A percentile compares a stretch with the other conserved stretches of the same genome.
Evolutionary conservation across 2,113 vertebrate genomes (phyloP).

Genomic region (Etia nguti): DNA sequence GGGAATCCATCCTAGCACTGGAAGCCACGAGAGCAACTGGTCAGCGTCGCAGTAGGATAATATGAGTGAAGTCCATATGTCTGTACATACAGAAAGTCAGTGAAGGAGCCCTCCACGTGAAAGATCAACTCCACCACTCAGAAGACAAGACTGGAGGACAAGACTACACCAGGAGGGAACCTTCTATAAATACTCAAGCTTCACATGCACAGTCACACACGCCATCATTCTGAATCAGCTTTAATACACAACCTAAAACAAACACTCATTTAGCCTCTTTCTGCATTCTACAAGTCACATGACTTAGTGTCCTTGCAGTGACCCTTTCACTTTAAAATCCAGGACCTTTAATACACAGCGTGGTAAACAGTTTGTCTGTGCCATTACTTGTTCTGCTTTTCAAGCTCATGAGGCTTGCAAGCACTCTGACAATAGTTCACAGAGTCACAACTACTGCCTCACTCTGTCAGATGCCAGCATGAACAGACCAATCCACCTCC

Average conservation of each 20-base stretch:
- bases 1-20: background rate
- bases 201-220: background rate
- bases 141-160: background rate
- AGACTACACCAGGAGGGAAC: background rate
- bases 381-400: background rate
- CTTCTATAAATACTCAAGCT: background rate
- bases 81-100: background rate
- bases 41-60: background rate
- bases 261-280: background rate
- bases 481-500: background rate
- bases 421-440: background rate
- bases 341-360: rapidly evolving
- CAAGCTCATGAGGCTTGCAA: background rate
- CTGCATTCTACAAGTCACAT: background rate
- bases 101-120: background rate
- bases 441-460: background rate
- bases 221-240: background rate
- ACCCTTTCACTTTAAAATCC: background rate
- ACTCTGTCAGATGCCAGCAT: background rate
- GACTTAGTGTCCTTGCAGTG: background rate
- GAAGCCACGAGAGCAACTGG: background rate
- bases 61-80: background rate
- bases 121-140: background rate
- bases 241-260: background rate
- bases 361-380: background rate